Evolutionary conservation across 2,888 invertebrate species (phyloP).

Genomic region (Patella depressa): DNA sequence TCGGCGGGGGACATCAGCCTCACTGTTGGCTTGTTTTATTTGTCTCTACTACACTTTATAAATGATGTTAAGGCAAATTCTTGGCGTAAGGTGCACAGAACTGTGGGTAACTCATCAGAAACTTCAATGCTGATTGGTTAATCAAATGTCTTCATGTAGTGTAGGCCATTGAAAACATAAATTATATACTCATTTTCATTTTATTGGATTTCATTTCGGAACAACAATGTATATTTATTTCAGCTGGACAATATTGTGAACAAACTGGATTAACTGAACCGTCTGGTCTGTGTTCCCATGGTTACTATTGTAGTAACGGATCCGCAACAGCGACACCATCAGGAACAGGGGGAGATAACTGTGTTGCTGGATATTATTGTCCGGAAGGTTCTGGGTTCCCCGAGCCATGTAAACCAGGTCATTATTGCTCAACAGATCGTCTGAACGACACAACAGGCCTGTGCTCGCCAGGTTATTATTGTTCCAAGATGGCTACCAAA

Average conservation of each 20-base stretch:
- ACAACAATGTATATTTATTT: conserved; percentile 16
- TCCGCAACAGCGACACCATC: conserved; percentile 81
- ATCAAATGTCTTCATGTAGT: no score
- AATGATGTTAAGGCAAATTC: no score
- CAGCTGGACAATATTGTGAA: conserved; percentile 65
- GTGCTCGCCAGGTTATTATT: conserved; percentile 64
- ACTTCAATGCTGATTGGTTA: no score
- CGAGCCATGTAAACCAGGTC: conserved; percentile 58
- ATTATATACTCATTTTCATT: no score
- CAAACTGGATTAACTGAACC: conserved; percentile 51
- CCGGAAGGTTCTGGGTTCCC: conserved; percentile 58
- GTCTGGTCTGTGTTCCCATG: conserved; percentile 58
- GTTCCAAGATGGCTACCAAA: conserved; percentile 50
- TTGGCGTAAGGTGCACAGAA: no score
- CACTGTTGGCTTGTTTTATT: no score
- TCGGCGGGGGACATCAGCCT: no score
- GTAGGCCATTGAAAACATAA: no score
- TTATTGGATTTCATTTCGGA: no score
- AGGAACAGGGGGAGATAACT: conserved; percentile 51
- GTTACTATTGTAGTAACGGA: conserved; percentile 89
- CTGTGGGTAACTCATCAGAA: no score
- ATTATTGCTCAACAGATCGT: conserved; percentile 56
- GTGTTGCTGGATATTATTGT: conserved; percentile 60
- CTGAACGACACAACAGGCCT: conserved; percentile 59
- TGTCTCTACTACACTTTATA: no score